Conservation (phyloP, 37 sponge, comb jelly and placozoan species). For the Amphimedon queenslandica region DNA sequence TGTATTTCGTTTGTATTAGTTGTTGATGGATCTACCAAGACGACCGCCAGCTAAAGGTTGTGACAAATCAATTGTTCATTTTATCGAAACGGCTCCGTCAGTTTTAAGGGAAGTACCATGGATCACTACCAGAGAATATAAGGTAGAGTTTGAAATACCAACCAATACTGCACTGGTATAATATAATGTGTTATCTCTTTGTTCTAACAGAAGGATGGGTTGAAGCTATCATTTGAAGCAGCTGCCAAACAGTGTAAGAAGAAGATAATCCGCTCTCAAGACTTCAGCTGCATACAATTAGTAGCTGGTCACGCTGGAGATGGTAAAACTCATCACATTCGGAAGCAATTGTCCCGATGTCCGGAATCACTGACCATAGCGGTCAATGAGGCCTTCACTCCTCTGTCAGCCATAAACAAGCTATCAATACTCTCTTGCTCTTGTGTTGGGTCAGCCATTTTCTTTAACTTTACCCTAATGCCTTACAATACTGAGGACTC, state of each 20-base stretch:
- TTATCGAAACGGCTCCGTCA: conserved; percentile 32
- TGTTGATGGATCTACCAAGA: conserved; percentile 1
- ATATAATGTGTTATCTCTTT: neutral
- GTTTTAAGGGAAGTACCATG: conserved; percentile 37
- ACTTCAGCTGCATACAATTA: conserved; percentile 47
- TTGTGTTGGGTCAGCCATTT: conserved; percentile 46
- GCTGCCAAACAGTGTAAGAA: conserved; percentile 19
- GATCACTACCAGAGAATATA: neutral
- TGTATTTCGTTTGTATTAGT: neutral
- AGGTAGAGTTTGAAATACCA: neutral
- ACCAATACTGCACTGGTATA: neutral
- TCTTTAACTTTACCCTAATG: conserved; percentile 88
- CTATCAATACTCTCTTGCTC: conserved; percentile 43
- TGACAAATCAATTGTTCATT: conserved; percentile 6
- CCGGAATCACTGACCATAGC: conserved; percentile 44
- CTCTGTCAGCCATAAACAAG: conserved; percentile 61
- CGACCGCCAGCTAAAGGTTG: neutral
- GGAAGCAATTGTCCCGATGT: conserved; percentile 39
- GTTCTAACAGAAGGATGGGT: conserved; percentile 12
- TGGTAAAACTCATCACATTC: conserved; percentile 92
- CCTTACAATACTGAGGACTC: conserved; percentile 33
- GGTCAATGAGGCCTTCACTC: conserved; percentile 84
- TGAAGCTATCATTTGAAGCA: conserved; percentile 13
- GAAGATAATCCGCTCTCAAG: neutral
- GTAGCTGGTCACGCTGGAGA: conserved; percentile 77